Conservation (phyloP, 2,888 invertebrate species). For the Xylocampa areola region DNA sequence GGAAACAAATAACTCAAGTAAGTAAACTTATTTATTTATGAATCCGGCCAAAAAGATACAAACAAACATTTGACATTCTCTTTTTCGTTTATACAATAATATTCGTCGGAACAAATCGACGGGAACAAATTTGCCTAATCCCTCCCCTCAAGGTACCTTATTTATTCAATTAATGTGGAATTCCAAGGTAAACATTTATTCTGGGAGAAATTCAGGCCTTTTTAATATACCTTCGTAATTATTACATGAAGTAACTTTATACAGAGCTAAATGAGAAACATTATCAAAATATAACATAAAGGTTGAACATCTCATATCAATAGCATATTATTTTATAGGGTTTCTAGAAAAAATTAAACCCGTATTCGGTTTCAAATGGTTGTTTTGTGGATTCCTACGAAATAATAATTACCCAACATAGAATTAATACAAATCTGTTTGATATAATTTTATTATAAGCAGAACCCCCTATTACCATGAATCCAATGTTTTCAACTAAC, state of each 20-base stretch:
- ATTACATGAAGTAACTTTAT: constrained; percentile 9
- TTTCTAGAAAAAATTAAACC: no score
- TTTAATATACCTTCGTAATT: constrained; percentile 31
- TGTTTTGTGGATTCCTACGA: no score
- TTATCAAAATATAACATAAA: not conserved
- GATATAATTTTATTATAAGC: no score
- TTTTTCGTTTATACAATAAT: constrained; percentile 42
- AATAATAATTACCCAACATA: no score
- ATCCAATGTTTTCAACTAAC: no score
- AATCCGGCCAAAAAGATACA: constrained; percentile 17
- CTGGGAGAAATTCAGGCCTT: constrained; percentile 25
- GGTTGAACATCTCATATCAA: no score
- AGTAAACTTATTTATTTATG: constrained; percentile 8
- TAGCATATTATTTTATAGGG: no score
- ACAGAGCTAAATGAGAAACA: not conserved
- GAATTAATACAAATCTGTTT: no score
- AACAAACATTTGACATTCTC: constrained; percentile 29
- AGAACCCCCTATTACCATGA: no score
- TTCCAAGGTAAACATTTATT: constrained; percentile 34
- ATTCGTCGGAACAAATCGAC: constrained; percentile 31
- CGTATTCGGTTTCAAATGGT: no score
- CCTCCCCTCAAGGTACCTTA: constrained; percentile 31
- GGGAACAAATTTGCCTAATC: constrained; percentile 47
- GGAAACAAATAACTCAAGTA: constrained; percentile 9
- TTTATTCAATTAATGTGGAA: constrained; percentile 52